Percentiles rank a stretch among this genome's conserved stretches.
Conservation (phyloP, 2,113 vertebrate species). For the Rhineura floridana region DNA sequence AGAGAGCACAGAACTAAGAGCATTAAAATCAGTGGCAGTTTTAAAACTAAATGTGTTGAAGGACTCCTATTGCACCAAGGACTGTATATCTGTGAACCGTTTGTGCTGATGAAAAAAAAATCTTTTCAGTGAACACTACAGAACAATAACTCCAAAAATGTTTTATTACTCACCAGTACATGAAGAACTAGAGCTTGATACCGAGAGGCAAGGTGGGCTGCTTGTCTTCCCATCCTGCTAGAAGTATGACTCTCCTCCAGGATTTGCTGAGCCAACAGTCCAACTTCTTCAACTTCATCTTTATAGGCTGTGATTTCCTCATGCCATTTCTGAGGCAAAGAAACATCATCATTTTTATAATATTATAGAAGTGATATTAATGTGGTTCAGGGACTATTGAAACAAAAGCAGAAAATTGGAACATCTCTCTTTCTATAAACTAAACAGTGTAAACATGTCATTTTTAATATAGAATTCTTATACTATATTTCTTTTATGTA, state of each 20-base stretch:
- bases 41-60: not conserved
- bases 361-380: not conserved
- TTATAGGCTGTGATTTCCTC: constrained; percentile 82
- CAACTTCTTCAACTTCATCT: constrained; percentile 91
- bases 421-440: constrained; percentile 6
- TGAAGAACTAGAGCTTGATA: constrained; percentile 92
- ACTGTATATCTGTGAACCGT: not conserved
- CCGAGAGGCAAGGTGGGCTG: constrained; percentile 87
- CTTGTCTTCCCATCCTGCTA: constrained; percentile 84
- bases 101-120: not conserved
- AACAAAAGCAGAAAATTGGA: constrained; percentile 25
- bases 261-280: constrained; percentile 88
- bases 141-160: not conserved
- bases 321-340: constrained; percentile 82
- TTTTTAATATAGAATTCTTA: not conserved
- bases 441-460: not conserved
- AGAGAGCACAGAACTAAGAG: not conserved
- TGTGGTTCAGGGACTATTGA: constrained; percentile 3
- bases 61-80: not conserved
- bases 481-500: not conserved
- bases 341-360: constrained; percentile 18
- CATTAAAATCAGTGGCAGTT: not conserved
- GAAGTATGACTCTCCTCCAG: constrained; percentile 88
- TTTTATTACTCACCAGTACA: constrained; percentile 80
- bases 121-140: not conserved